phyloP scores from a whole-genome alignment of 2,888 invertebrate genomes.

The Amphipoea lucens region DNA sequence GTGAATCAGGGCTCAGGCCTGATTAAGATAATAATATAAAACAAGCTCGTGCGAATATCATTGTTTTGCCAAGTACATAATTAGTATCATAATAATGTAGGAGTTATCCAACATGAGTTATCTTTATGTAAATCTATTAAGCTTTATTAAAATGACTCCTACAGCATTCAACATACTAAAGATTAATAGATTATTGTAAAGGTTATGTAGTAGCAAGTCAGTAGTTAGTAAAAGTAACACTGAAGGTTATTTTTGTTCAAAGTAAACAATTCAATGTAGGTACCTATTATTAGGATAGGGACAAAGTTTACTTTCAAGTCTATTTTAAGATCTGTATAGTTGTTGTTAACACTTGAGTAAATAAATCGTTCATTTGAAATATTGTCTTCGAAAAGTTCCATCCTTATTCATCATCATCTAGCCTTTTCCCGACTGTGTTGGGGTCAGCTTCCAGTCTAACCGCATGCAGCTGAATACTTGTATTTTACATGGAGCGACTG shows the following conservation, averaged over 20 bases:
- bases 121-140: constrained; percentile 28
- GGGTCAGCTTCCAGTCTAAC: not conserved
- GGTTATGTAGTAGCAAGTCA: constrained; percentile 13
- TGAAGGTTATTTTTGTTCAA: constrained; percentile 55
- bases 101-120: constrained; percentile 6
- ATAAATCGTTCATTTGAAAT: not conserved
- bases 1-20: not conserved
- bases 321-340: constrained; percentile 26
- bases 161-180: constrained; percentile 25
- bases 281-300: constrained; percentile 24
- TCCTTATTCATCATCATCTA: not conserved
- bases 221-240: constrained; percentile 35
- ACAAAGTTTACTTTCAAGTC: constrained; percentile 33
- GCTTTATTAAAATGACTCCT: constrained; percentile 39
- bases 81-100: constrained; percentile 19
- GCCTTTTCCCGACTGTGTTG: not conserved
- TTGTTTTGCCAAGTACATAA: constrained; percentile 13
- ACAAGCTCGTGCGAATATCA: not conserved
- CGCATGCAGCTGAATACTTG: not conserved
- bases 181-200: constrained; percentile 22
- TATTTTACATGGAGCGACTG: not conserved
- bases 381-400: not conserved
- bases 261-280: constrained; percentile 45
- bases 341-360: not conserved
- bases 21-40: constrained; percentile 4